Percentiles rank a stretch among this genome's conserved stretches.
Conservation (phyloP, 1,140 invertebrate genomes). For the Bombus ignitus region DNA sequence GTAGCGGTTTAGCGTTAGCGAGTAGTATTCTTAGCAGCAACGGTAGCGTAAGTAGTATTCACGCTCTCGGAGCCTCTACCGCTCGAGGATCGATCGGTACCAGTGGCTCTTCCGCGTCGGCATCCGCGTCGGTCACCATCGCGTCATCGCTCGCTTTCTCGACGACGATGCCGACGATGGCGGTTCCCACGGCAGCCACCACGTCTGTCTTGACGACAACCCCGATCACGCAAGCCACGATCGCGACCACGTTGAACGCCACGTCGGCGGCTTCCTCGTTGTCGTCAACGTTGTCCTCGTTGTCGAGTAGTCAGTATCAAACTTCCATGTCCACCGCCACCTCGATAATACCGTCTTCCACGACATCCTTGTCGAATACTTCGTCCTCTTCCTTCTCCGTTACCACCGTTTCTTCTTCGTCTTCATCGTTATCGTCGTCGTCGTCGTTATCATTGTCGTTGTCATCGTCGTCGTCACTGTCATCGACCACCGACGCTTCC, state of each 20-base stretch:
- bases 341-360: conserved; percentile 59
- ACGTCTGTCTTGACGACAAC: not conserved
- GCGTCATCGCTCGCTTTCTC: conserved; percentile 29
- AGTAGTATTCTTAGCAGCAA: conserved; percentile 66
- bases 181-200: not conserved
- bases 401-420: conserved; percentile 55
- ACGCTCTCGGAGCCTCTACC: conserved; percentile 70
- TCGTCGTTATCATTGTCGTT: conserved; percentile 49
- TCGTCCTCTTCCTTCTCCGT: conserved; percentile 34
- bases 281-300: conserved; percentile 6
- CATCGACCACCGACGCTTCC: conserved; percentile 58
- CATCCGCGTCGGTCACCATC: not conserved
- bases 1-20: conserved; percentile 61
- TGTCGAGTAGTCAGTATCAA: conserved; percentile 38
- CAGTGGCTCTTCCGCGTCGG: conserved; percentile 26
- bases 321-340: conserved; percentile 37
- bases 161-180: not conserved
- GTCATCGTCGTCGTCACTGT: conserved; percentile 55
- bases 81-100: conserved; percentile 54
- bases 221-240: conserved; percentile 8
- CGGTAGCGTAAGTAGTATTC: conserved; percentile 64
- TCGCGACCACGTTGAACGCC: not conserved
- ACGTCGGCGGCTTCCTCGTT: not conserved
- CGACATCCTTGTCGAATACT: conserved; percentile 55
- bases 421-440: conserved; percentile 55